Evolutionary conservation across 2,888 invertebrate genomes (phyloP).

Genomic region (Clostera curtula): DNA sequence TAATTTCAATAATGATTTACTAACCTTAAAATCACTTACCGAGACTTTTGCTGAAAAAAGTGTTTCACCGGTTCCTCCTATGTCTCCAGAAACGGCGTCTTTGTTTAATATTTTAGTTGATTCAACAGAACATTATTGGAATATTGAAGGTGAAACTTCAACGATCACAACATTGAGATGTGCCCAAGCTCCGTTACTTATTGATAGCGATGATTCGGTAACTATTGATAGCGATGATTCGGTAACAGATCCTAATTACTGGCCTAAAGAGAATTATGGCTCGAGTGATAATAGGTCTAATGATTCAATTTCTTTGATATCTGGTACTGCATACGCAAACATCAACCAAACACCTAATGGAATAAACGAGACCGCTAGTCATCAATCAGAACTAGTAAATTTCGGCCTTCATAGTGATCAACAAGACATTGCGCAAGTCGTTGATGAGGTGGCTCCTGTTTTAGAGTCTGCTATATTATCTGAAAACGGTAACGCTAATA

Average conservation of each 20-base stretch:
- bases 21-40: conserved; percentile 3
- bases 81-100: conserved; percentile 8
- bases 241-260: conserved; percentile 8
- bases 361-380: conserved; percentile 5
- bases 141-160: conserved; percentile 5
- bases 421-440: conserved; percentile 5
- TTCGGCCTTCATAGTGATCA: conserved; percentile 4
- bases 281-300: conserved; percentile 9
- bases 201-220: too few species aligned
- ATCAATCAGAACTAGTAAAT: conserved; percentile 6
- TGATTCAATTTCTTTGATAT: conserved; percentile 10
- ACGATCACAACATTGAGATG: conserved; percentile 7
- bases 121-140: conserved; percentile 7
- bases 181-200: conserved; percentile 8
- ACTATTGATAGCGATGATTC: conserved; percentile 10
- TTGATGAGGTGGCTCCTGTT: conserved; percentile 6
- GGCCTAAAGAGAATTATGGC: conserved; percentile 6
- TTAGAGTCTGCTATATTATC: conserved; percentile 8
- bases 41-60: conserved; percentile 8
- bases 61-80: conserved; percentile 9
- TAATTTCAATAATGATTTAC: conserved; percentile 7
- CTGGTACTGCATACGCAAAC: conserved; percentile 7
- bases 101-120: conserved; percentile 8
- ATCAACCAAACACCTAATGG: conserved; percentile 6
- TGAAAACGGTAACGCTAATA: conserved; percentile 6